A percentile compares a stretch with the other conserved stretches of the same genome.
These are phyloP conservation scores for Phortica variegata DNA, from an alignment of 1,140 invertebrate genomes.

Conservation along the genomic window DNA sequence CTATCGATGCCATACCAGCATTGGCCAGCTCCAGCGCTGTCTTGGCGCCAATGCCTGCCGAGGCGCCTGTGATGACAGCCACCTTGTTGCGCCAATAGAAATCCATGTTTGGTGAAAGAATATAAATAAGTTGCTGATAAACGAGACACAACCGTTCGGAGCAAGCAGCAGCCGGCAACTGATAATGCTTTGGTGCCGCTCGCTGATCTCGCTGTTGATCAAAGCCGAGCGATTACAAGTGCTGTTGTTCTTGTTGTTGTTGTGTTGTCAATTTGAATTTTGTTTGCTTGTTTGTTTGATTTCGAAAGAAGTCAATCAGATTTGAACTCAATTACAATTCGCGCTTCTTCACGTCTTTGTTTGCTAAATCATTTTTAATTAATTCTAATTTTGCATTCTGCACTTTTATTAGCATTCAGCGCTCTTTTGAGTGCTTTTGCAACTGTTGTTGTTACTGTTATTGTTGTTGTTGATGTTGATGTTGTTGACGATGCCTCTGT, in stretches of 20 bases:
- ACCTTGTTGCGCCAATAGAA: conserved; percentile 63
- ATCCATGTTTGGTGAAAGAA: conserved; percentile 58
- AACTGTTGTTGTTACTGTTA: conserved; percentile 17
- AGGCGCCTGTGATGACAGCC: conserved; percentile 68
- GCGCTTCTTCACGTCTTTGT: conserved; percentile 17
- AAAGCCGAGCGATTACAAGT: no score
- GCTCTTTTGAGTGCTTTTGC: conserved; percentile 13
- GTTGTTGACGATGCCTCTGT: conserved; percentile 12
- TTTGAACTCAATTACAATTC: not conserved
- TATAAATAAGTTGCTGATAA: not conserved
- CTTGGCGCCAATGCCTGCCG: conserved; percentile 64
- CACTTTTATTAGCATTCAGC: no score
- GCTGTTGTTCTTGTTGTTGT: no score
- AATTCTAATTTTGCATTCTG: conserved; percentile 44
- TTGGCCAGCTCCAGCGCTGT: conserved; percentile 58
- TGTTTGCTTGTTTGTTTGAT: no score
- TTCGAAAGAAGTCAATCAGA: no score
- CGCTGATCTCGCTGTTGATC: no score
- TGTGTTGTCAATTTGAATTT: no score
- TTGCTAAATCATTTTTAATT: conserved; percentile 34
- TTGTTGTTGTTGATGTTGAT: conserved; percentile 10
- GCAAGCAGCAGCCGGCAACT: conserved; percentile 35
- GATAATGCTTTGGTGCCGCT: no score
- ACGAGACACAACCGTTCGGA: conserved; percentile 1
- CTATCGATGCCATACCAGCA: conserved; percentile 62